phyloP scores from a whole-genome alignment of 2,888 invertebrate species.

The Eupithecia tripunctaria region DNA sequence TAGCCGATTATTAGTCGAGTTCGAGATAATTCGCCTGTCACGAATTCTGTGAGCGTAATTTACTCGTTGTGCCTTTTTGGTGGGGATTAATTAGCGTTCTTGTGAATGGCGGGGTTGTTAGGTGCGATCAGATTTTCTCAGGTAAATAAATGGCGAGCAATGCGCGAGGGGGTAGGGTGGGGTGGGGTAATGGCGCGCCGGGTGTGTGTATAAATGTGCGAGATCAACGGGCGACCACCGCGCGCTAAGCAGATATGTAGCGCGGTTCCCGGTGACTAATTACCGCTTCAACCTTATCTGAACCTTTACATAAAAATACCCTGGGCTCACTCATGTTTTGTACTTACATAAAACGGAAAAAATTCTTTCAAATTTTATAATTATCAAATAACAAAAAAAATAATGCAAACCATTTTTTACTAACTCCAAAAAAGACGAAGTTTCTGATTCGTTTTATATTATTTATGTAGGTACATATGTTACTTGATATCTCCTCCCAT shows the following conservation, averaged over 20 bases:
- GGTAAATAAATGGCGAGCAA: constrained; percentile 51
- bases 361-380: too few species aligned
- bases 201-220: constrained; percentile 57
- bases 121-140: constrained; percentile 49
- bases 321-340: neutral
- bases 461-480: too few species aligned
- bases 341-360: neutral
- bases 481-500: too few species aligned
- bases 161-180: constrained; percentile 44
- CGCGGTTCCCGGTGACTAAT: constrained; percentile 57
- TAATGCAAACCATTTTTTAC: too few species aligned
- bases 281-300: constrained; percentile 53
- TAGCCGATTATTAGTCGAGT: constrained; percentile 52
- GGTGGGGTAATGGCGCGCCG: constrained; percentile 52
- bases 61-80: constrained; percentile 54
- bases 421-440: too few species aligned
- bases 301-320: constrained; percentile 33
- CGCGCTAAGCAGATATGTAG: constrained; percentile 60
- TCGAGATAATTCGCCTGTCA: constrained; percentile 55
- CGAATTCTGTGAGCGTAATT: constrained; percentile 57
- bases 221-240: constrained; percentile 51
- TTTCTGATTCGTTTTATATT: too few species aligned
- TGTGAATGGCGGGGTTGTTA: constrained; percentile 50
- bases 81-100: constrained; percentile 58
- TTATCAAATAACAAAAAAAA: too few species aligned